Conservation (phyloP, 2,113 vertebrate species). For the Neodon shergylaensis region DNA sequence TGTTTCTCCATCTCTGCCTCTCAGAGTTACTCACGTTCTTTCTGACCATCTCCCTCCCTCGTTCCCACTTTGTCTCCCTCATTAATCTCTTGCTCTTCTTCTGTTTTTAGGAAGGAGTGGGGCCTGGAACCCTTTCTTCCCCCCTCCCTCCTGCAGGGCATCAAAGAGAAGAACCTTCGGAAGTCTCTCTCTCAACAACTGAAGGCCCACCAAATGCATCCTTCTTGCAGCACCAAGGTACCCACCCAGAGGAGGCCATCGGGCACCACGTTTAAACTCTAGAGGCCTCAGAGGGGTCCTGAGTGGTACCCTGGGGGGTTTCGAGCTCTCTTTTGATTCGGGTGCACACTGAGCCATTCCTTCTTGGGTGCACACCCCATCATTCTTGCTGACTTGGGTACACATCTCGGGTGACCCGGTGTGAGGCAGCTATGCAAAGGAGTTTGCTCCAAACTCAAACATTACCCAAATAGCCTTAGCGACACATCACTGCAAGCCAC, state of each 20-base stretch:
- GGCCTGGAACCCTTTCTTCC: conserved; percentile 98
- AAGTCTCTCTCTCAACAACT: conserved; percentile 96
- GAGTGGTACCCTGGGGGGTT: background rate
- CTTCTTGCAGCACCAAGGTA: conserved; percentile 95
- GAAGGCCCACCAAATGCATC: conserved; percentile 96
- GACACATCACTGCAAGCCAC: background rate
- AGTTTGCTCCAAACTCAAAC: background rate
- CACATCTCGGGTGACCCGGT: background rate
- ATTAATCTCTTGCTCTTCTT: conserved; percentile 57
- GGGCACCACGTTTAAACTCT: background rate
- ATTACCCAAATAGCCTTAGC: background rate
- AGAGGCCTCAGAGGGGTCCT: background rate
- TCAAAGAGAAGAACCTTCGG: conserved; percentile 97
- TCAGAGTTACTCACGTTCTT: background rate
- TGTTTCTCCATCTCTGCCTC: conserved; percentile 13
- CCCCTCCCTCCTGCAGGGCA: conserved; percentile 93
- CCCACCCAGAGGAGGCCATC: conserved; percentile 31
- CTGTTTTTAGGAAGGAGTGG: conserved; percentile 94
- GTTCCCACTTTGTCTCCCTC: conserved; percentile 30
- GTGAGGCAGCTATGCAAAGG: background rate
- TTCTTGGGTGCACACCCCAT: background rate
- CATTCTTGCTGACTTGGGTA: conserved; percentile 7
- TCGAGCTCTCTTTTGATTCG: background rate
- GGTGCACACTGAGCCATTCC: background rate
- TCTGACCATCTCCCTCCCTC: conserved; percentile 45